Evolutionary conservation across 2,888 invertebrate genomes (phyloP), one percentile per base, ranked within the genome.

Genomic region (Augochlorella aurata): DNA sequence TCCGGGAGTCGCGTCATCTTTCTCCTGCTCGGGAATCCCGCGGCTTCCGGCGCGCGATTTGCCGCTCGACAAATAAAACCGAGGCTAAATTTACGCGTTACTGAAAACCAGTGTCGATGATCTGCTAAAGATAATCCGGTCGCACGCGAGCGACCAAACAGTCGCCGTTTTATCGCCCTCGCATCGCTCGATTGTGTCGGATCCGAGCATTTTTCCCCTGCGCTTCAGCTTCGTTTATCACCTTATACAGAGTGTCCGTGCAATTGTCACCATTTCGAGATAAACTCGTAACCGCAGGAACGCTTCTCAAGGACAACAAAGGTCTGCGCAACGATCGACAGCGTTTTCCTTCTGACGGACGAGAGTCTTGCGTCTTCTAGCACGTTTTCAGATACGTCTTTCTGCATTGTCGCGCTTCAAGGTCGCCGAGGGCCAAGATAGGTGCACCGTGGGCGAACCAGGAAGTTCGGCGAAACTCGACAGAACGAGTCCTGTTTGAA

Each of bases 91-190:
- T 61, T 50, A 52, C 61, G 16, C 58, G 24, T 67, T 16, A 47
- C 67, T 21, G 71, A 81, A 75, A 72, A 45, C 16, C 71, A 50
- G 54, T 38, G 18, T 54, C 14, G 79, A 79, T 70, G 49, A 50
- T 67, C 29, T 10, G n/a, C 14, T 3, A 3, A 16, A 44, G 74
- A 82, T 82, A 80, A 68, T 45, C 47, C n/a, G 7, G 24, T 52
- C 49, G 68, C 68, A 21, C 75, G 75, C 70, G 38, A 47, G 21
- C 54, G 54, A 58, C 21, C 54, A 2, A 24, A 24, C 24, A 1
- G 24, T 21, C 14, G 24, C 21, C 54, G 21, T 58, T 58, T 2
- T 24, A 12, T 58, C 54, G 21, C 12, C 4, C 21, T 24, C 21
- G 12, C 1, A 24, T 58, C 1, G 12, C 24, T 14, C 24, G 21